A percentile compares a stretch with the other conserved stretches of the same genome.
phyloP scores from a whole-genome alignment of 2,113 vertebrate genomes.

The Rhabdomys dilectus region DNA sequence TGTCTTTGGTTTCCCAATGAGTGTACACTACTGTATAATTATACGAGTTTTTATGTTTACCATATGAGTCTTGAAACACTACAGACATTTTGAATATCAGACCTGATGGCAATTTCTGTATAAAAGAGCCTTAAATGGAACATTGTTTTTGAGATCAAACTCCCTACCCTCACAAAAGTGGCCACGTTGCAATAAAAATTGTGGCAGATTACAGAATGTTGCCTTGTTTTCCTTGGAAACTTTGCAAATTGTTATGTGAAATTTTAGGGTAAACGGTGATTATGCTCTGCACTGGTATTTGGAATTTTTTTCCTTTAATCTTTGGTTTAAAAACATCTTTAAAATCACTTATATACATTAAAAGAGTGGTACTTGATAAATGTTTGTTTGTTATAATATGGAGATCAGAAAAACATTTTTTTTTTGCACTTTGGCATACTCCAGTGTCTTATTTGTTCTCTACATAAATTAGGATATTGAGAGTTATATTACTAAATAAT shows the following conservation, averaged over 20 bases:
- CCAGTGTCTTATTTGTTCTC: slow-evolving; percentile 80
- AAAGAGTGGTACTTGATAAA: slow-evolving; percentile 77
- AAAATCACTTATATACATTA: slow-evolving; percentile 78
- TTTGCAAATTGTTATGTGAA: slow-evolving; percentile 83
- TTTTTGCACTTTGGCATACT: slow-evolving; percentile 79
- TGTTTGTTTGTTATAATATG: slow-evolving; percentile 75
- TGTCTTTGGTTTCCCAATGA: slow-evolving; percentile 91
- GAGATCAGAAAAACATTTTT: not conserved
- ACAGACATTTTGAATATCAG: slow-evolving; percentile 89
- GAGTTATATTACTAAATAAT: slow-evolving; percentile 49
- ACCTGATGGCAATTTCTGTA: slow-evolving; percentile 94
- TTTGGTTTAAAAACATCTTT: slow-evolving; percentile 72
- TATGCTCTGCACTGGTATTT: slow-evolving; percentile 82
- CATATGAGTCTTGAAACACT: slow-evolving; percentile 90
- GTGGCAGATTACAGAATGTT: slow-evolving; percentile 92
- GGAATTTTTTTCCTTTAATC: slow-evolving; percentile 76
- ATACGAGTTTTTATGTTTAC: slow-evolving; percentile 90
- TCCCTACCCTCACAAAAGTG: slow-evolving; percentile 78
- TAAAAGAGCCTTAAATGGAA: slow-evolving; percentile 96
- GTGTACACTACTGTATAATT: slow-evolving; percentile 91
- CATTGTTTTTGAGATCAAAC: slow-evolving; percentile 93
- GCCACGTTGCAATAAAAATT: slow-evolving; percentile 98
- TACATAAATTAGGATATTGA: slow-evolving; percentile 77
- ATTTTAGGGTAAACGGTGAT: slow-evolving; percentile 82
- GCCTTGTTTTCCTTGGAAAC: slow-evolving; percentile 90